These are phyloP conservation scores for Thereuonema tuberculata DNA, from an alignment of 1,140 invertebrate genomes.

Conservation along the genomic window DNA sequence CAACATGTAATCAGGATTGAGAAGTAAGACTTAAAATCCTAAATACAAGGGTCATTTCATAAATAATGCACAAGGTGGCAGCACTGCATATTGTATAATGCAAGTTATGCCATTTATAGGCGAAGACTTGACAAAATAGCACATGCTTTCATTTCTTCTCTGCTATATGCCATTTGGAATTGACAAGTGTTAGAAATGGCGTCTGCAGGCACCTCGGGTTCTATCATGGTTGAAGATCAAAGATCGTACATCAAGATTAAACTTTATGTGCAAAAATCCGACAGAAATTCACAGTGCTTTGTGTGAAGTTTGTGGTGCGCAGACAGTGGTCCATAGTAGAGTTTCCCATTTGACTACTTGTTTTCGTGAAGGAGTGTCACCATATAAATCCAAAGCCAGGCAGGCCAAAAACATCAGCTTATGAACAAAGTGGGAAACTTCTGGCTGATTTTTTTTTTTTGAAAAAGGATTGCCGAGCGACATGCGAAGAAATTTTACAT, in stretches of 20 bases:
- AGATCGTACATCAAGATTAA: neutral
- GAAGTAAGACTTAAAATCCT: too few species aligned
- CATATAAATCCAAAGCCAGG: too few species aligned
- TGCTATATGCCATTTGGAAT: neutral
- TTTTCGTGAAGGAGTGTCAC: neutral
- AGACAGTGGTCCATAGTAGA: neutral
- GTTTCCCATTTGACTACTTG: neutral
- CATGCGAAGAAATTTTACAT: too few species aligned
- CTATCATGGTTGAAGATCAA: neutral
- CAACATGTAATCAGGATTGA: too few species aligned
- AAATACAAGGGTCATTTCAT: too few species aligned
- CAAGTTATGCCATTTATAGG: too few species aligned
- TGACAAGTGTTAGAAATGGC: neutral
- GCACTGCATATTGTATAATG: too few species aligned
- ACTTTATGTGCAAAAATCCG: neutral
- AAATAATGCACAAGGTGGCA: too few species aligned
- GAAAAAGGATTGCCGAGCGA: too few species aligned
- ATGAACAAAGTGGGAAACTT: neutral
- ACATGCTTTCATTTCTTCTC: neutral
- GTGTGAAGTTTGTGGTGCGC: neutral
- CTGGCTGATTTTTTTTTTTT: neutral
- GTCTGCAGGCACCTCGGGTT: neutral
- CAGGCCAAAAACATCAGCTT: neutral
- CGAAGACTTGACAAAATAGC: too few species aligned
- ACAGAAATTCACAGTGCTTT: neutral